Conservation (phyloP, 1,140 invertebrate species). For the Pogonomyrmex barbatus region DNA sequence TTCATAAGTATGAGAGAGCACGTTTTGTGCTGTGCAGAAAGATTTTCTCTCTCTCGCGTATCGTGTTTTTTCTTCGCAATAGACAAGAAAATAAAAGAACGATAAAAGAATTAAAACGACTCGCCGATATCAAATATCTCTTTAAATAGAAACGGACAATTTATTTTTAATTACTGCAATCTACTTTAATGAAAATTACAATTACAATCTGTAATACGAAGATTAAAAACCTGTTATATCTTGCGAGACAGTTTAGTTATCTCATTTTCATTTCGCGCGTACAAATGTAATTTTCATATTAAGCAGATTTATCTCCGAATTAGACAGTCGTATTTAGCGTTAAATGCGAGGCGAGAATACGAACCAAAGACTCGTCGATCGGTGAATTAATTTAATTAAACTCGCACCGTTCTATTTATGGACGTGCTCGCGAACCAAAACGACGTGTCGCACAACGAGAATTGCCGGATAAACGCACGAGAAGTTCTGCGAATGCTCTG, state of each 20-base stretch:
- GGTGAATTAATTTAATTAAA: constrained; percentile 57
- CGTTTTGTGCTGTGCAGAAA: constrained; percentile 17
- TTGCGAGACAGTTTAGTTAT: not conserved
- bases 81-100: not conserved
- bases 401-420: constrained; percentile 37
- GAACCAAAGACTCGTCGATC: constrained; percentile 44
- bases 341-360: constrained; percentile 22
- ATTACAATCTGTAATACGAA: not conserved
- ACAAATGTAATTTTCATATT: constrained; percentile 33
- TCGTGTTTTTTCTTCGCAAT: not conserved
- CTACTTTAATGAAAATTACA: not conserved
- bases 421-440: constrained; percentile 37
- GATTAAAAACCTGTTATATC: not conserved
- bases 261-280: not conserved
- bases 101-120: not conserved
- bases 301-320: constrained; percentile 22
- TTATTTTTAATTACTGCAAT: constrained; percentile 30
- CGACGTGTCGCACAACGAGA: constrained; percentile 28
- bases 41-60: constrained; percentile 6
- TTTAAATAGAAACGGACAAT: not conserved
- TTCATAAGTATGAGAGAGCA: not conserved
- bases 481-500: constrained; percentile 32
- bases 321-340: constrained; percentile 19
- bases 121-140: not conserved
- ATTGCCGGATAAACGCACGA: constrained; percentile 38